Evolutionary conservation across 1,140 invertebrate genomes (phyloP).

Genomic region (Lethocerus indicus): DNA sequence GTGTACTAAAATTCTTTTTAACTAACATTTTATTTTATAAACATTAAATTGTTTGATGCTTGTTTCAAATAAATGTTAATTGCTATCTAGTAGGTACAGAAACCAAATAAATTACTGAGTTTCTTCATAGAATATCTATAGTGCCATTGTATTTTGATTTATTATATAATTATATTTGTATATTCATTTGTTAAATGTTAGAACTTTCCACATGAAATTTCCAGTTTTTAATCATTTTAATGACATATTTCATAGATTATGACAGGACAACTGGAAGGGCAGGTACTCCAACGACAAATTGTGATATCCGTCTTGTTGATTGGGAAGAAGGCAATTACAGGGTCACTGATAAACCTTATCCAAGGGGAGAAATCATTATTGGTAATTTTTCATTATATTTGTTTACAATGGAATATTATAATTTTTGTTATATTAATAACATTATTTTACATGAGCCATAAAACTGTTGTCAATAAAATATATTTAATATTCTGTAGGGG

Average conservation of each 20-base stretch:
- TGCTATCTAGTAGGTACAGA: neutral
- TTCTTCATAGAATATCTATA: too few relatives aligned
- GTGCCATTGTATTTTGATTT: neutral
- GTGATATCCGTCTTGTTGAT: conserved; percentile 72
- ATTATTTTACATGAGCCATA: neutral
- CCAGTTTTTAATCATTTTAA: too few relatives aligned
- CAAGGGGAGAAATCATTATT: conserved; percentile 84
- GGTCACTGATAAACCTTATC: conserved; percentile 75
- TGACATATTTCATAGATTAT: conserved; percentile 26
- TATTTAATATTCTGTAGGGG: conserved; percentile 27
- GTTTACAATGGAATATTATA: conserved; percentile 2
- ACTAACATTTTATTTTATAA: too few relatives aligned
- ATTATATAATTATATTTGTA: neutral
- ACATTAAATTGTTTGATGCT: neutral
- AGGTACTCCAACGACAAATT: conserved; percentile 73
- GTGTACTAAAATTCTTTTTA: too few relatives aligned
- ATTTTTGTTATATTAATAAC: too few relatives aligned
- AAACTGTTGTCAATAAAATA: neutral
- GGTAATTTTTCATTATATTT: conserved; percentile 24
- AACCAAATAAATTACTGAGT: neutral
- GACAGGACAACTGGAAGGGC: conserved; percentile 68
- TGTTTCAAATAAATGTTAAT: neutral
- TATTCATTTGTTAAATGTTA: neutral
- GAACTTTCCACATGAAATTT: too few relatives aligned
- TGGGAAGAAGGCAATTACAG: conserved; percentile 94